phyloP scores from a whole-genome alignment of 2,797 vertebrate genomes.

The Danio kyathit region DNA sequence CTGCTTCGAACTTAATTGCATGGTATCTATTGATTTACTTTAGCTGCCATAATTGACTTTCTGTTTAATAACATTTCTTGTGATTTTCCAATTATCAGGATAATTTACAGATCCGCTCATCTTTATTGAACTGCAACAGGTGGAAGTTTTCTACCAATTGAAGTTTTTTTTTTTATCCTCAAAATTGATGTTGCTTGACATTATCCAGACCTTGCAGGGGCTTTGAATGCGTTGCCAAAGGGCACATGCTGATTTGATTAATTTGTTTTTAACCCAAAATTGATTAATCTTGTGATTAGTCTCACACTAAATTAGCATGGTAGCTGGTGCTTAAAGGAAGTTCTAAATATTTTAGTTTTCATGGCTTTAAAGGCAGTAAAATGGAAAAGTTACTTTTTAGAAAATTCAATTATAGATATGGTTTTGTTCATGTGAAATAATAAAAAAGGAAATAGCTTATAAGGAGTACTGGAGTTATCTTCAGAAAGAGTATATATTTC shows the following conservation, averaged over 20 bases:
- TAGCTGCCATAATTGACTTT: background rate
- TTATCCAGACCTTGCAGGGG: constrained; percentile 38
- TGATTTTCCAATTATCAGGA: background rate
- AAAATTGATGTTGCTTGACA: constrained; percentile 17
- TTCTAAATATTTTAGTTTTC: constrained; percentile 25
- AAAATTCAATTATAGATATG: constrained; percentile 46
- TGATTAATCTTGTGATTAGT: constrained; percentile 40
- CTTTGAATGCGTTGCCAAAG: constrained; percentile 45
- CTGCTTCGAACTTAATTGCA: background rate
- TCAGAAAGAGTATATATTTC: background rate
- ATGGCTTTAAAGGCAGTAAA: constrained; percentile 24
- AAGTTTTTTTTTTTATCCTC: background rate
- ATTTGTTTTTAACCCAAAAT: constrained; percentile 45
- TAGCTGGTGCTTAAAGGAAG: constrained; percentile 16
- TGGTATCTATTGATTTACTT: constrained; percentile 3
- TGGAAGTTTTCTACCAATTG: background rate
- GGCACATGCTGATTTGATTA: constrained; percentile 52
- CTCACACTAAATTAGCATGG: constrained; percentile 20
- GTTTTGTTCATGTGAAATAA: constrained; percentile 29
- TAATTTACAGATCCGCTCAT: background rate
- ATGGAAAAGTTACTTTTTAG: background rate
- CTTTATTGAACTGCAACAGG: constrained; percentile 18
- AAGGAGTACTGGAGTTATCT: background rate
- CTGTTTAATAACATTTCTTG: background rate
- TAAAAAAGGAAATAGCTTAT: constrained; percentile 8